Percentiles rank a stretch among this genome's conserved stretches.
Evolutionary conservation across 2,797 vertebrate genomes (phyloP).

Genomic region (Xenops minutus): DNA sequence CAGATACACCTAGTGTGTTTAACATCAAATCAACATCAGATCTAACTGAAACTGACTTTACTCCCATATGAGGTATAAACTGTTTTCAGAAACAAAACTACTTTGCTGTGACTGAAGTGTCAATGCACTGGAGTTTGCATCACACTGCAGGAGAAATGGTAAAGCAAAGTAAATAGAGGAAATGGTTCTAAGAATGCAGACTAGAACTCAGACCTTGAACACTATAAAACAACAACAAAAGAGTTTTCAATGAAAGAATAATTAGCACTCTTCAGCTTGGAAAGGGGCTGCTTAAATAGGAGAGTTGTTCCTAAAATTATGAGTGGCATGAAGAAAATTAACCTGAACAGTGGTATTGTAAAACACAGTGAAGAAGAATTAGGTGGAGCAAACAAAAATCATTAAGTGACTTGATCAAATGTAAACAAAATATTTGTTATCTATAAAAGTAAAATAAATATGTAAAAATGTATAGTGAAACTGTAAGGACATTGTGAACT

Average conservation of each 20-base stretch:
- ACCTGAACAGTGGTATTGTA: neutral
- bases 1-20: neutral
- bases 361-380: neutral
- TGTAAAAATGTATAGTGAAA: neutral
- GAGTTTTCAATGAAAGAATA: neutral
- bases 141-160: neutral
- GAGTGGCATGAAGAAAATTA: slow-evolving; percentile 1
- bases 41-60: neutral
- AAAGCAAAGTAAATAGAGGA: neutral
- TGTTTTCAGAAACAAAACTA: neutral
- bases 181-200: neutral
- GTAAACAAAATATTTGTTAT: neutral
- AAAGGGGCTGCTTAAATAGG: neutral
- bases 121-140: neutral
- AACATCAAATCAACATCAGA: neutral
- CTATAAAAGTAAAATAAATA: neutral
- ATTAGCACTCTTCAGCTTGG: neutral
- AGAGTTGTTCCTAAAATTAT: neutral
- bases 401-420: neutral
- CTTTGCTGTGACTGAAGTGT: neutral
- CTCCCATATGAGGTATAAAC: neutral
- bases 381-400: neutral
- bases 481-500: neutral
- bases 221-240: neutral
- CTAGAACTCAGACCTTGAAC: neutral